Conservation (phyloP, 2,113 vertebrate genomes). For the Crotalus tigris region DNA sequence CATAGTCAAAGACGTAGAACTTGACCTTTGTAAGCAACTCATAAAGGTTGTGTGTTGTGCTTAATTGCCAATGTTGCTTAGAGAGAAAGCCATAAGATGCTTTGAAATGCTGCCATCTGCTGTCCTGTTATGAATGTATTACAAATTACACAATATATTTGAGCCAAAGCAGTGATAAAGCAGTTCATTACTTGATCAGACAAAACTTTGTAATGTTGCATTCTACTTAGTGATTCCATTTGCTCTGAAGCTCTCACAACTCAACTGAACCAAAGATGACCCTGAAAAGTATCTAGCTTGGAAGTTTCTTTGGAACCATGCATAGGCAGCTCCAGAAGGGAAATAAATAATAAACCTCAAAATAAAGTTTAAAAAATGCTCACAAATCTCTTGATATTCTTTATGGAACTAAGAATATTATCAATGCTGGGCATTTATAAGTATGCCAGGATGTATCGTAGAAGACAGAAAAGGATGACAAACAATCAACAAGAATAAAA, state of each 20-base stretch:
- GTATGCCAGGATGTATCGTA: background rate
- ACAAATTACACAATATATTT: background rate
- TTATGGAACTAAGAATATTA: background rate
- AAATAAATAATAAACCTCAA: background rate
- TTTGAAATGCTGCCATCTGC: conserved; percentile 26
- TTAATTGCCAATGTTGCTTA: background rate
- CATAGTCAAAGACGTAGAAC: background rate
- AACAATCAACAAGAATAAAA: background rate
- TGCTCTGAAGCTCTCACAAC: background rate
- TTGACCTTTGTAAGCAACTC: background rate
- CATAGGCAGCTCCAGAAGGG: background rate
- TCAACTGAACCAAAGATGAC: background rate
- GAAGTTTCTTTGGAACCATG: background rate
- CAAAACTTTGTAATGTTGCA: background rate
- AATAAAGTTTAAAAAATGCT: background rate
- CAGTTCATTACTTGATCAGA: background rate
- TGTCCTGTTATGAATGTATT: background rate
- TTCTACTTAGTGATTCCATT: background rate
- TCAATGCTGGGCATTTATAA: background rate
- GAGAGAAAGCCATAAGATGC: background rate
- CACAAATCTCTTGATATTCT: background rate
- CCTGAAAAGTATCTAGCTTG: background rate
- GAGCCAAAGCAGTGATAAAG: background rate
- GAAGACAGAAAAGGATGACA: background rate
- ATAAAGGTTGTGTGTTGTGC: background rate